Base-by-base conservation (phyloP, 2,113 vertebrate genomes). In the Takifugu bimaculatus region DNA sequence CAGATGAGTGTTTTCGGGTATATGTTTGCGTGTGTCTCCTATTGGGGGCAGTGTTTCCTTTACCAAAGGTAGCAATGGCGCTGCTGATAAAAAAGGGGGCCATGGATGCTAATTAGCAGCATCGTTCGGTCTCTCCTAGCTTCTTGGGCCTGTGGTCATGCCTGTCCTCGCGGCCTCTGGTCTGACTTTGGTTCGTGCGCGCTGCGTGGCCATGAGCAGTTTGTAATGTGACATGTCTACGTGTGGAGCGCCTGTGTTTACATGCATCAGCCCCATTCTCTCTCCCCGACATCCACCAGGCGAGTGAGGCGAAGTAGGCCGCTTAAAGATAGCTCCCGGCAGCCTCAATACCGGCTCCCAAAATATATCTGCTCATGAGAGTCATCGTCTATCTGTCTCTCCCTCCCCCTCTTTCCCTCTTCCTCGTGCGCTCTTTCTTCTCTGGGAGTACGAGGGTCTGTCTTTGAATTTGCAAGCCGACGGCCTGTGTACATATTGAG, bases 341-440 rank as follows among this genome's bases (percentile, higher is more conserved):
- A 89, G 85, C 88, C 86, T 88, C 83, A 86, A 88, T 89, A 86
- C 80, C 42, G 62, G 54, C 73, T 86, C 82, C 86, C 57, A 85
- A 87, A 89, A 88, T 89, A 89, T 82, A 87, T 78, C 83, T 85
- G 83, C 87, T 87, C 74, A 81, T 78, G 80, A 88, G 83, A 83
- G 79, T 80, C 79, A 76, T 83, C 83, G 65, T 66, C 68, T 54
- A n/a, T 25, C 57, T n/a, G 4, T 9, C 55, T 32, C 63, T 53
- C 60, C 74, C 68, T 57, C 75, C 65, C 69, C 70, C 63, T 49
- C 65, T 65, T 64, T 62, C 73, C 20, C 20, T 11, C 15, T 50
- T n/a, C 49, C 5, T 26, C 49, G 4, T 13, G 4, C n/a, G 45
- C 14, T 70, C 60, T 55, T 75, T 74, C 73, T 78, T 78, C 79